Percentiles rank a stretch among this genome's conserved stretches.
phyloP scores from a whole-genome alignment of 2,888 invertebrate genomes.

The Koerneria pararmatus region DNA sequence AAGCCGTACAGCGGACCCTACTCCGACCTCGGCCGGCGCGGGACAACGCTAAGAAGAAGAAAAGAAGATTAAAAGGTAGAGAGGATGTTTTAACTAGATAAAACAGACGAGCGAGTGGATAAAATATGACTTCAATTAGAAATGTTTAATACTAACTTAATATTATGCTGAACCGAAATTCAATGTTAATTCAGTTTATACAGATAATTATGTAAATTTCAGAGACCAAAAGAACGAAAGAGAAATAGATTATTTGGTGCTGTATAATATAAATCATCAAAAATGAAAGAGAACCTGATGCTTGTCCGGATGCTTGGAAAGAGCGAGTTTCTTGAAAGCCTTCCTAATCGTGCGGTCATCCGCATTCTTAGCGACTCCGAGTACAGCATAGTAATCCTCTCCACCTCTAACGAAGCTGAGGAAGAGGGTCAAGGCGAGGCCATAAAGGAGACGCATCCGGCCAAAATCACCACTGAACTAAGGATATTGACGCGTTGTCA shows the following conservation, averaged over 20 bases:
- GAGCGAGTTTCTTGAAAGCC: constrained; percentile 76
- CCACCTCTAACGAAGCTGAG: constrained; percentile 1
- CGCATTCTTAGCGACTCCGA: constrained; percentile 71
- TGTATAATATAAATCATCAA: background rate
- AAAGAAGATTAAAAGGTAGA: too few species aligned
- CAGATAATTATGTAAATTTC: too few species aligned
- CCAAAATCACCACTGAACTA: background rate
- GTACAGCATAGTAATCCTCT: constrained; percentile 69
- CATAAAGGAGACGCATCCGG: background rate
- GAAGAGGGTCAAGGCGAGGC: background rate
- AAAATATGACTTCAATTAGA: too few species aligned
- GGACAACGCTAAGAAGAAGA: too few species aligned
- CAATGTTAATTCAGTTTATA: too few species aligned
- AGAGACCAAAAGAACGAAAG: background rate
- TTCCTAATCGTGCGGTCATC: constrained; percentile 72
- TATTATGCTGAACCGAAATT: too few species aligned
- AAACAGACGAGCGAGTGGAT: too few species aligned
- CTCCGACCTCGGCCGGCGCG: too few species aligned
- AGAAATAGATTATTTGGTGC: too few species aligned
- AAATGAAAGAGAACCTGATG: constrained; percentile 61
- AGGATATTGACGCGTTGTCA: background rate
- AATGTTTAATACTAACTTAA: too few species aligned
- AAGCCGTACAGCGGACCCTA: too few species aligned
- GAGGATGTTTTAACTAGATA: too few species aligned
- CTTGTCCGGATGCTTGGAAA: constrained; percentile 76